These are phyloP conservation scores for Protomyctophum bolini DNA, from an alignment of 2,113 vertebrate species.

Conservation along the genomic window DNA sequence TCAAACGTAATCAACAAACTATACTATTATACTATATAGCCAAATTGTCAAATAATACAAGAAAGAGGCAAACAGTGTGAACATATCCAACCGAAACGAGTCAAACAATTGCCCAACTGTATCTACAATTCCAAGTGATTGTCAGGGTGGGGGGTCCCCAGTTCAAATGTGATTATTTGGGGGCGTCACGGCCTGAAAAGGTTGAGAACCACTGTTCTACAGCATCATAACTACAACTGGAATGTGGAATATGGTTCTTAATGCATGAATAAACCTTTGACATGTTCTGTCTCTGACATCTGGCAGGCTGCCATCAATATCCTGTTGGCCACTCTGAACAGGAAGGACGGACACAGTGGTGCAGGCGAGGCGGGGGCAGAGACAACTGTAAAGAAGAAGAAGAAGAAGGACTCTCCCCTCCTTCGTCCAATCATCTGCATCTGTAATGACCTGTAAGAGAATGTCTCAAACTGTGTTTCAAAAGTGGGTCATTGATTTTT, in stretches of 20 bases:
- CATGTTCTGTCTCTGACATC: neutral
- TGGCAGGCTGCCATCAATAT: constrained; percentile 87
- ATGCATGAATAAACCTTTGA: neutral
- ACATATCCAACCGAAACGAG: too few relatives aligned
- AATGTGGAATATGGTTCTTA: neutral
- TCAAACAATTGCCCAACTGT: too few relatives aligned
- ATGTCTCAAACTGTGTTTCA: neutral
- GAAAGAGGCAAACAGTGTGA: too few relatives aligned
- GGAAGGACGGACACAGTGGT: constrained; percentile 75
- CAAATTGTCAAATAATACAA: too few relatives aligned
- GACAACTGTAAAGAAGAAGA: constrained; percentile 69
- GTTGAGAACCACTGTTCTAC: too few relatives aligned
- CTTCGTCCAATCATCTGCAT: constrained; percentile 94
- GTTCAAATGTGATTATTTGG: too few relatives aligned
- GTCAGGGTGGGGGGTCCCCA: too few relatives aligned
- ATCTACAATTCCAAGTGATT: too few relatives aligned
- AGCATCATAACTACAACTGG: neutral
- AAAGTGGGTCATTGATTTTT: neutral
- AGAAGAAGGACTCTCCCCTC: constrained; percentile 80
- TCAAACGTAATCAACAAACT: too few relatives aligned
- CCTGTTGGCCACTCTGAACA: constrained; percentile 84
- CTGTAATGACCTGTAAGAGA: constrained; percentile 92
- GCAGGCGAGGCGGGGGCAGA: constrained; percentile 41
- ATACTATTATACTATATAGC: too few relatives aligned
- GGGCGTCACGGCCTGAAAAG: too few relatives aligned